Evolutionary conservation across 2,113 vertebrate genomes (phyloP), one percentile per base, ranked within the genome.

Genomic region (Neomonachus schauinslandi): DNA sequence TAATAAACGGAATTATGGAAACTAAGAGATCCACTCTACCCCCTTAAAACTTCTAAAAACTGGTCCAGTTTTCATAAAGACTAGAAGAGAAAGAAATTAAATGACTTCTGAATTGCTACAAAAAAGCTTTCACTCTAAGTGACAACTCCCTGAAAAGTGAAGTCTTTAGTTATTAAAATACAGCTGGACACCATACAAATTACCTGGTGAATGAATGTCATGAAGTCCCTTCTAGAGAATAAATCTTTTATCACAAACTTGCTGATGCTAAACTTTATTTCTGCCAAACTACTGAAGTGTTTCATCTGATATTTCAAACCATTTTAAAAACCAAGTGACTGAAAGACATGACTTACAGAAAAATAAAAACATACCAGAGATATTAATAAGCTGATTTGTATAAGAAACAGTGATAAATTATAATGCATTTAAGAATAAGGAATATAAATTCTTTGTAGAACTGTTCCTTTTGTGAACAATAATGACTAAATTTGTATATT

Each of bases 381-480:
- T 77, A 36, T 18, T 93, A 86, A 80, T 71, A 85, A 77, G 53
- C 16, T 53, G 14, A 93, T 51, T 84, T 55, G 84, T 26, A 57
- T 61, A 49, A 71, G 13, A 87, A 57, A 95, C 11, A 86, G 42
- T 77, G 55, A 82, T 72, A 89, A 90, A 83, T 80, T 86, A 89
- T 63, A 87, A 79, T 84, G 31, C 21, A 94, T 42, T 85, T 89
- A 87, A 94, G 36, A 92, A 89, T 95, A 92, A 95, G 59, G 22
- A 89, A 89, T 53, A 85, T 8, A 33, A 71, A 81, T 67, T 87
- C 19, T 88, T 87, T 90, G 14, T 49, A 74, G 6, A 94, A 94
- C 4, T 51, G 36, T 74, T 49, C 76, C 61, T 46, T 55, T 7
- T 87, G 9, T 71, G 26, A 90, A 91, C 14, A 92, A 18, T 49